Base-by-base conservation (phyloP, 1,140 invertebrate genomes). In the Thereuonema tuberculata region DNA sequence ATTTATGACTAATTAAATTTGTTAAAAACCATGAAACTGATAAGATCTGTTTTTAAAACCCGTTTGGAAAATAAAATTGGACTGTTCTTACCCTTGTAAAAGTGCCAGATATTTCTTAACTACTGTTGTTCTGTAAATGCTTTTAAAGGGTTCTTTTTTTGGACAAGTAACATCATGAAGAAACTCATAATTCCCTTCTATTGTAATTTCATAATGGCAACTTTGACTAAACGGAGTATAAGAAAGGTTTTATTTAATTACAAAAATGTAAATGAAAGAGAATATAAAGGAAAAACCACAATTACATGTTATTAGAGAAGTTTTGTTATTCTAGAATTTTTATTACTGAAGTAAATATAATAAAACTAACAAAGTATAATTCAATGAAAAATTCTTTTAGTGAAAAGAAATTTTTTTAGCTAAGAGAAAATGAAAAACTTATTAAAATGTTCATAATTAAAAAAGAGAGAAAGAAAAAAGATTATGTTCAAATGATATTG, bases 151-250 rank as follows among this genome's bases (percentile, higher is more conserved):
- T 63, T 83, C 83, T 63, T 84, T 84, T 25, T 78, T 79, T 25
- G 81, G 70, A 69, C 84, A 86, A 1, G 83, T 86, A 21, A 87
- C 82, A 66, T 89, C 86, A 68, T 87, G 84, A 20, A 89, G 72
- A 74, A 89, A 88, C 67, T 88, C 85, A 68, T 89, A 74, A 65
- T 56, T 67, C 59, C 49, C 68, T 64, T 76, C 74, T 52, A 68
- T 57, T 50, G 62, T 62, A 3, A 68, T 46, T 60, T 66, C 64
- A 56, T 68, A 67, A 56, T 69, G 66, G 15, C 49, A 59, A 53
- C 9, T 58, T 46, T 24, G 17, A 56, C 23, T 43, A 25, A 2
- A 59, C 49, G 20, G 29, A n/a, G n/a, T n/a, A n/a, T n/a, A n/a
- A n/a, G n/a, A n/a, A n/a, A n/a, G n/a, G n/a, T n/a, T n/a, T n/a